Base-by-base conservation (phyloP, 2,888 invertebrate species). In the Teleogryllus oceanicus region DNA sequence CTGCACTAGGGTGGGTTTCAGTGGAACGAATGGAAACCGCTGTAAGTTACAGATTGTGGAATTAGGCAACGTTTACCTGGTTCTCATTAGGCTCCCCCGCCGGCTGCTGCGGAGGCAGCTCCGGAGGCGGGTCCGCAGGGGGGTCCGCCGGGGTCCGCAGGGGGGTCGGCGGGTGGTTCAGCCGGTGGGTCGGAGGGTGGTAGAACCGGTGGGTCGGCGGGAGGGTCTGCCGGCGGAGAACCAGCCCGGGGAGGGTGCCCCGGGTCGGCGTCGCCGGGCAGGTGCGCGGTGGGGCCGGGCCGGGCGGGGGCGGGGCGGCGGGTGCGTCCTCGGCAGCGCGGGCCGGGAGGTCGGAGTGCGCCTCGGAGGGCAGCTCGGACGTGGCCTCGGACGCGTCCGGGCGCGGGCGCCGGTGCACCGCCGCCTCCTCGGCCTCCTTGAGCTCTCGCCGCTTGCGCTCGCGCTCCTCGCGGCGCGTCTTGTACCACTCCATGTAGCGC, bases 401-500 rank as follows among this genome's bases (percentile, higher is more conserved):
- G n/a, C 62, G 62, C 37, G 37, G 37, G 37, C 37, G 37, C 37
- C 37, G 37, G 8, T 1, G 37, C 24, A 3, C 24, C 24, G 8
- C 37, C 8, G 37, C 37, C 24, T 74, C 74, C 80, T 51, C 21
- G 78, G 82, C 79, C 79, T 81, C 78, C 79, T 81, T 78, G 80
- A 80, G 16, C 74, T 81, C 74, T 18, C 75, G 80, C 75, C n/a
- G 62, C 78, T 8, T 37, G 8, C 37, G 37, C 81, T 87, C 86
- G 49, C 87, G 84, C 0, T 89, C 87, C 79, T 89, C 84, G 84
- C 90, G 91, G 85, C 91, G 91, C 78, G 90, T 92, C 83, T 88
- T 89, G 84, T 94, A 94, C 94, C 94, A 94, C 84, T 94, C 93
- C 94, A 94, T 94, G 84, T 94, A 94, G 81, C 92, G 88, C 2